These are phyloP conservation scores for Metallyticus violacea DNA, from an alignment of 2,888 invertebrate species.

Conservation along the genomic window DNA sequence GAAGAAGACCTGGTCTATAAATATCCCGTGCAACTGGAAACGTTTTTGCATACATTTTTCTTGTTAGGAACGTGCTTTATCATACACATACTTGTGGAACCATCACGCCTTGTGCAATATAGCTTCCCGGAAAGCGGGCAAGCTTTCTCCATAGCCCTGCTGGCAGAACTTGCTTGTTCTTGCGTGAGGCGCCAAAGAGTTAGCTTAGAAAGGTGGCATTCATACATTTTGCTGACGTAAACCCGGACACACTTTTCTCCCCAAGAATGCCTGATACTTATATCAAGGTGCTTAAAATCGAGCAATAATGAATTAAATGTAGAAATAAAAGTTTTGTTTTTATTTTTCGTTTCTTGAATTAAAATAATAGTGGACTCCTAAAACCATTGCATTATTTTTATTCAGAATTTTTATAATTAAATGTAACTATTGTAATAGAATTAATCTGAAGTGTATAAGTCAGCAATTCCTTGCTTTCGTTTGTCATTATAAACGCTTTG, in stretches of 20 bases:
- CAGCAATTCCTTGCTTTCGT: no score
- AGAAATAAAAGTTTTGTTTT: no score
- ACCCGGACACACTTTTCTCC: not conserved
- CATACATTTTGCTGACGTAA: not conserved
- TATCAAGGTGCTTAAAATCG: no score
- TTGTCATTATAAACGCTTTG: no score
- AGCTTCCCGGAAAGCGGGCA: not conserved
- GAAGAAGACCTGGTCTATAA: not conserved
- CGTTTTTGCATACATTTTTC: not conserved
- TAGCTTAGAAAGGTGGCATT: not conserved
- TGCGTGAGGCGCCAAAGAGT: not conserved
- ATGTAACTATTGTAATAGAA: no score
- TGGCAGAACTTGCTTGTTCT: not conserved
- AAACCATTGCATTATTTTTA: no score
- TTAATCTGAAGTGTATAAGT: no score
- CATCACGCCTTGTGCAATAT: not conserved
- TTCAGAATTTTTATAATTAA: no score
- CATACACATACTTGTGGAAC: not conserved
- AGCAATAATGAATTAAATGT: no score
- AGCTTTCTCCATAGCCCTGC: not conserved
- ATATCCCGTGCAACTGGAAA: not conserved
- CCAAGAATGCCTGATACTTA: no score
- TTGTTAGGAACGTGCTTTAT: not conserved
- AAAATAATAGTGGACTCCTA: no score
- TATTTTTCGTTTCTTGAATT: no score